Conservation (phyloP, 2,113 vertebrate genomes). For the Aviceda subcristata region DNA sequence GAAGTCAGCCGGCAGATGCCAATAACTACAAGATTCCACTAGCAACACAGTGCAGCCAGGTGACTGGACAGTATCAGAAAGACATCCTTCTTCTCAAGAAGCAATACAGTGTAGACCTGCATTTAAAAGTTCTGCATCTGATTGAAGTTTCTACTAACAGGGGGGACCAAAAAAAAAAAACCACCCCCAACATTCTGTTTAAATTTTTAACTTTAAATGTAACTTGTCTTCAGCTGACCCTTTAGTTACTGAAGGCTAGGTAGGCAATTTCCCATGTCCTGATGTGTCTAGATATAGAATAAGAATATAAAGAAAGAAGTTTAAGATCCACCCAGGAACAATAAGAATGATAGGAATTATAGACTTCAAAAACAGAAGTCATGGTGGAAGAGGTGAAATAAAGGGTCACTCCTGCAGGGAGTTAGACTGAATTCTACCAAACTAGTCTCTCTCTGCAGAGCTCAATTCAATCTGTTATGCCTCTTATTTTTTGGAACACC, state of each 20-base stretch:
- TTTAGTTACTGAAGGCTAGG: background rate
- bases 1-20: background rate
- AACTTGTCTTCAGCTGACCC: background rate
- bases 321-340: background rate
- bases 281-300: background rate
- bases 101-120: accelerated
- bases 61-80: background rate
- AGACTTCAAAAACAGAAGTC: background rate
- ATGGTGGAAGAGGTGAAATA: background rate
- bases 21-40: background rate
- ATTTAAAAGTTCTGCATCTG: background rate
- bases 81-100: background rate
- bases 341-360: background rate
- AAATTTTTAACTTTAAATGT: background rate
- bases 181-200: background rate
- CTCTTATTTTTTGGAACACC: background rate
- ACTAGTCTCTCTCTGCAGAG: background rate
- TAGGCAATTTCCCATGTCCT: background rate
- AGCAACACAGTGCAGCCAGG: background rate
- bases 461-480: background rate
- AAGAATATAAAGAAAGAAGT: background rate
- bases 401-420: background rate
- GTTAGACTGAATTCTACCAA: background rate
- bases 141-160: background rate
- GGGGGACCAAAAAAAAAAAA: too few species aligned